These are phyloP conservation scores for Graphium colonna DNA, from an alignment of 2,888 invertebrate species.

Conservation along the genomic window DNA sequence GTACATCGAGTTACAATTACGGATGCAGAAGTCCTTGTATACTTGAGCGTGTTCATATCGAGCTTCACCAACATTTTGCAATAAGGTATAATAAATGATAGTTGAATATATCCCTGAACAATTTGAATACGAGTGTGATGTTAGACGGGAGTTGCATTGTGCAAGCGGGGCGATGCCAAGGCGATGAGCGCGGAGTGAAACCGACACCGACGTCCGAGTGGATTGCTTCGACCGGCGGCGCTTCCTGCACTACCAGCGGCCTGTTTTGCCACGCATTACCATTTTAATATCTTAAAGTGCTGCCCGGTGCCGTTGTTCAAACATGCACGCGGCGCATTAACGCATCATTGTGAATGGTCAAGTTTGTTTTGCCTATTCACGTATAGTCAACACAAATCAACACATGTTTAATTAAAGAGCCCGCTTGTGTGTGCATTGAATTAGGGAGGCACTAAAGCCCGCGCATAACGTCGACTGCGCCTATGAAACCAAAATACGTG, in stretches of 20 bases:
- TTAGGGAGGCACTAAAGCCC: constrained; percentile 8
- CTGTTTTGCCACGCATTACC: constrained; percentile 16
- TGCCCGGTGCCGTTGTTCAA: constrained; percentile 17
- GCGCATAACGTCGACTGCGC: constrained; percentile 6
- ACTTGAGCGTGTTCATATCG: too few relatives aligned
- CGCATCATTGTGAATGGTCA: constrained; percentile 17
- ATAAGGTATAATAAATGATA: constrained; percentile 4
- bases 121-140: not conserved
- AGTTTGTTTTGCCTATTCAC: constrained; percentile 16
- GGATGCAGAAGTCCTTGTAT: too few relatives aligned
- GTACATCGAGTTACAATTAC: too few relatives aligned
- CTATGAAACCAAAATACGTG: constrained; percentile 7
- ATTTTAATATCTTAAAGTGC: constrained; percentile 16
- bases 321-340: constrained; percentile 12
- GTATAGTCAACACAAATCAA: constrained; percentile 11
- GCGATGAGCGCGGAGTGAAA: constrained; percentile 47
- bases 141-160: constrained; percentile 34
- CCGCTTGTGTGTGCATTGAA: constrained; percentile 10
- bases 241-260: constrained; percentile 34
- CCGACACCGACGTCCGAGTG: constrained; percentile 54
- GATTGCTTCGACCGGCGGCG: constrained; percentile 37
- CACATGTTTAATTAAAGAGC: constrained; percentile 15
- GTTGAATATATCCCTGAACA: not conserved
- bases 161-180: constrained; percentile 54
- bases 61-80: too few relatives aligned